A percentile compares a stretch with the other conserved stretches of the same genome.
Conservation (phyloP, 2,888 invertebrate species). For the Caenorhabditis zanzibari region DNA sequence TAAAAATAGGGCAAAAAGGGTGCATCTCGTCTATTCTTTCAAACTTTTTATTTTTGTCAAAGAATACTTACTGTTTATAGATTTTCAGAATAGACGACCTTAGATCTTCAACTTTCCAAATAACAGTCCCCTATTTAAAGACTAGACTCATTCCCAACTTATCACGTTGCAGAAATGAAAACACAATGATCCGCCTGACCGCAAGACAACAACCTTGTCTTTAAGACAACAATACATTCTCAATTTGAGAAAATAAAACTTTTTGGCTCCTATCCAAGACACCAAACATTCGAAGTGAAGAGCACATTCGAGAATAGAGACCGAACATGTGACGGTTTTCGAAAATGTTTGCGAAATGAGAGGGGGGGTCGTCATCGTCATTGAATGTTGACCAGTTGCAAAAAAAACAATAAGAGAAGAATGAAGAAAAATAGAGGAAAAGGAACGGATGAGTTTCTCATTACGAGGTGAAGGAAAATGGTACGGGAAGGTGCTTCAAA, state of each 20-base stretch:
- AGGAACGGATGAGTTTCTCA: neutral
- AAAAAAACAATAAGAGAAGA: neutral
- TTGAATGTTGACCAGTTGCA: conserved; percentile 44
- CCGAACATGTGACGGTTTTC: conserved; percentile 59
- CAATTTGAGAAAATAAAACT: conserved; percentile 6
- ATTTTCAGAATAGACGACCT: neutral
- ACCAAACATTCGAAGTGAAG: conserved; percentile 38
- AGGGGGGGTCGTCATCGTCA: neutral
- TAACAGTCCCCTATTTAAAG: neutral
- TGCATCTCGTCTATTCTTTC: neutral
- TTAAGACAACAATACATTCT: neutral
- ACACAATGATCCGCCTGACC: conserved; percentile 29
- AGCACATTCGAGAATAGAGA: conserved; percentile 39
- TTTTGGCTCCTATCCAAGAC: conserved; percentile 49
- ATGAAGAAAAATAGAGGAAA: neutral
- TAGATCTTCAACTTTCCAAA: too few species aligned
- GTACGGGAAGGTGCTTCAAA: neutral
- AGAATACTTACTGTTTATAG: conserved; percentile 4
- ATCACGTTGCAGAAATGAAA: conserved; percentile 18
- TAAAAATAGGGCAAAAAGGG: conserved; percentile 7
- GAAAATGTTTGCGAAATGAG: conserved; percentile 60
- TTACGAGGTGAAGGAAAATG: neutral
- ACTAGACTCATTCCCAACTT: neutral
- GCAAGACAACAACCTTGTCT: conserved; percentile 20
- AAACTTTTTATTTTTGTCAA: neutral